A percentile compares a stretch with the other conserved stretches of the same genome.
phyloP scores from a whole-genome alignment of 2,113 vertebrate species.

The Oryzias melastigma region DNA sequence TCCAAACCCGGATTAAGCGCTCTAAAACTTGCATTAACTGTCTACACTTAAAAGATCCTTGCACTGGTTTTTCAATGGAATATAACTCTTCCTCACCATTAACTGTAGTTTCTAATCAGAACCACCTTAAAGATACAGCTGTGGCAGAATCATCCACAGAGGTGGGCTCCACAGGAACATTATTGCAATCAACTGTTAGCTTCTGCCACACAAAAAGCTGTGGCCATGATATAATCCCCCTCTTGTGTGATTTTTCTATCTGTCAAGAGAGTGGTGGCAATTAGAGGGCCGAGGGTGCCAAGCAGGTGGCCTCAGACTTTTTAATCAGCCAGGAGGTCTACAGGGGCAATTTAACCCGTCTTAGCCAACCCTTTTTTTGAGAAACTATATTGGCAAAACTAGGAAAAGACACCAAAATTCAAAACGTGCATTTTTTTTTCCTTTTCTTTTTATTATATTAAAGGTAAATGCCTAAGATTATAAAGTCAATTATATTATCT shows the following conservation, averaged over 20 bases:
- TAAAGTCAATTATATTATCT: not conserved
- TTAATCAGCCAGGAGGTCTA: constrained; percentile 52
- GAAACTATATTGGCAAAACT: constrained; percentile 4
- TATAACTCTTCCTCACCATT: constrained; percentile 17
- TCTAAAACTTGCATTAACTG: too few relatives aligned
- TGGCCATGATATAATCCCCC: constrained; percentile 55
- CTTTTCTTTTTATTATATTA: not conserved
- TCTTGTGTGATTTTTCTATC: constrained; percentile 53
- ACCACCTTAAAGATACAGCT: constrained; percentile 6
- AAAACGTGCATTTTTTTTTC: too few relatives aligned
- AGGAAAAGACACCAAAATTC: not conserved
- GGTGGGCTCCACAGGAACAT: constrained; percentile 24
- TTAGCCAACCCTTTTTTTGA: constrained; percentile 32
- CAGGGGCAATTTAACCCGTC: constrained; percentile 57
- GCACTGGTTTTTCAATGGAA: too few relatives aligned
- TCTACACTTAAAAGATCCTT: too few relatives aligned
- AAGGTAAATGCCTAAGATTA: not conserved
- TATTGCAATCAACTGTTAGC: constrained; percentile 51
- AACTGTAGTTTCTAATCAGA: constrained; percentile 10
- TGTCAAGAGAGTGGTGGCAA: constrained; percentile 58
- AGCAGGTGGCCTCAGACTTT: constrained; percentile 60
- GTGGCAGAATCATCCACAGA: constrained; percentile 31
- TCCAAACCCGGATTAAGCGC: too few relatives aligned
- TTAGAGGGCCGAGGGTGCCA: constrained; percentile 53
- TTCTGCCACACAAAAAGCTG: constrained; percentile 44